Evolutionary conservation across 2,888 invertebrate species (phyloP).

Genomic region (Aelia acuminata): DNA sequence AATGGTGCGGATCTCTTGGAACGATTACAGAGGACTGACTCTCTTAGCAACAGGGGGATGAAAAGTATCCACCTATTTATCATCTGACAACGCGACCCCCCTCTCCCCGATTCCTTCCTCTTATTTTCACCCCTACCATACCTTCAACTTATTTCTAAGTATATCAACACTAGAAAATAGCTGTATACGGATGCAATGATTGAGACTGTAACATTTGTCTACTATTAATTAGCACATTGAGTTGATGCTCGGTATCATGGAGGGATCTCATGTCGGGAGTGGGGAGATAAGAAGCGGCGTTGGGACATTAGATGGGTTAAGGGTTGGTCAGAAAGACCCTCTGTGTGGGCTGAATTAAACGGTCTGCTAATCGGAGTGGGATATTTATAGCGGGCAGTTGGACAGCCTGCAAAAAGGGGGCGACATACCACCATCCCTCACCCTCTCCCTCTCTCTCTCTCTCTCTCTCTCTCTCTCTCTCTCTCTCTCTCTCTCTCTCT

Average conservation of each 20-base stretch:
- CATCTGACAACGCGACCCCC: not conserved
- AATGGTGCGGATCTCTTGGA: not conserved
- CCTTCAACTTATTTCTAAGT: not conserved
- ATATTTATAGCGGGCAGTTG: slow-evolving; percentile 55
- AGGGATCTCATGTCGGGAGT: not conserved
- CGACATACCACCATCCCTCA: slow-evolving; percentile 49
- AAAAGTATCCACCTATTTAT: slow-evolving; percentile 8
- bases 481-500: slow-evolving; percentile 56
- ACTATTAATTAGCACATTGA: not conserved
- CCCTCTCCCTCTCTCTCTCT: slow-evolving; percentile 52
- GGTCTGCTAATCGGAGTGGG: slow-evolving; percentile 54
- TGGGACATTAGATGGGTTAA: slow-evolving; percentile 2
- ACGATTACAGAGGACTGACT: not conserved
- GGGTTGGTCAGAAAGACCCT: slow-evolving; percentile 15
- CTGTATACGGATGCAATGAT: not conserved
- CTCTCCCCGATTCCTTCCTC: not conserved
- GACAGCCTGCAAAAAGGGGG: slow-evolving; percentile 46
- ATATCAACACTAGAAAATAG: not conserved
- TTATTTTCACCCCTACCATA: not conserved
- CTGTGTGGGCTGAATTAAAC: slow-evolving; percentile 50
- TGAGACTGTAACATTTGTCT: not conserved
- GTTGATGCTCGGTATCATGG: not conserved
- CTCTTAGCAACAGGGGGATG: slow-evolving; percentile 30
- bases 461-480: slow-evolving; percentile 61
- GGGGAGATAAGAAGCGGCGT: not conserved